phyloP scores from a whole-genome alignment of 1,140 invertebrate genomes.

The Mycetomoellerius zeteki region DNA sequence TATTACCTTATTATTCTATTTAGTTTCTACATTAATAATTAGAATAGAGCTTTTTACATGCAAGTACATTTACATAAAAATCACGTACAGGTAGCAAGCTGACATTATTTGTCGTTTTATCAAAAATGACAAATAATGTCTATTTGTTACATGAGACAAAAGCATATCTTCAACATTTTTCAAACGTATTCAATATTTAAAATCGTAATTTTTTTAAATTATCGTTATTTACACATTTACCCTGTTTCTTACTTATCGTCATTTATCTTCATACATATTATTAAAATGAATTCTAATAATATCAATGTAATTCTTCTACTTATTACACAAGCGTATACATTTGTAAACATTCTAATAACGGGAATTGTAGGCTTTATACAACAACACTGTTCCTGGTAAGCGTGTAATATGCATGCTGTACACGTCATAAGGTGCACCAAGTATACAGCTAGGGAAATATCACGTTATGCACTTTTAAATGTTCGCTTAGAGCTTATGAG shows the following conservation, averaged over 20 bases:
- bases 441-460: slow-evolving; percentile 4
- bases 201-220: not conserved
- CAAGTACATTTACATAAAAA: not conserved
- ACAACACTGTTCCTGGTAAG: slow-evolving; percentile 14
- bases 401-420: not conserved
- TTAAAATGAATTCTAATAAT: not conserved
- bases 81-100: too few relatives aligned
- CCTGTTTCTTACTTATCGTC: too few relatives aligned
- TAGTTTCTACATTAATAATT: not conserved
- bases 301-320: slow-evolving; percentile 18
- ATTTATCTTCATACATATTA: not conserved
- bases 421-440: not conserved
- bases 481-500: not conserved
- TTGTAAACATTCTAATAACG: slow-evolving; percentile 41
- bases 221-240: not conserved
- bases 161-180: not conserved
- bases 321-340: not conserved
- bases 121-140: too few relatives aligned
- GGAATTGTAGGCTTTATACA: slow-evolving; percentile 17
- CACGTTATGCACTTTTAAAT: not conserved
- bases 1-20: not conserved
- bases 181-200: not conserved
- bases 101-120: too few relatives aligned
- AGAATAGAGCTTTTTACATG: not conserved
- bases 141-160: not conserved